These are phyloP conservation scores for Saccostrea echinata DNA, from an alignment of 1,140 invertebrate genomes.

Conservation along the genomic window DNA sequence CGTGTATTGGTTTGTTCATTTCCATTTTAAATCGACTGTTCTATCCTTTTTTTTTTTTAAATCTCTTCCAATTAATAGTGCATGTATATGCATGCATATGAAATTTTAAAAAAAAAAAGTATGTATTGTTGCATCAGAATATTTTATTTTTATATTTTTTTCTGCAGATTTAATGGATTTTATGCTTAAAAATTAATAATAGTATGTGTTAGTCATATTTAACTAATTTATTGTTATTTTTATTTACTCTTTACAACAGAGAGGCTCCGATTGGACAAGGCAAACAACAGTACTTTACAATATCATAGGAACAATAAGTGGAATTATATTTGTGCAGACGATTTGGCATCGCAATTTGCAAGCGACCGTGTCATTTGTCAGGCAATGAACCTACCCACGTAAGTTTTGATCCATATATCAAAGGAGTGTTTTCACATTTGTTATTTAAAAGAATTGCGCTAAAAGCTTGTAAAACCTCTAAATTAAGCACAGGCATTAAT, in stretches of 20 bases:
- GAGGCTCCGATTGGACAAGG: not conserved
- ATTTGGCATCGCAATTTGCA: not conserved
- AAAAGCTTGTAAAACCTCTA: no score
- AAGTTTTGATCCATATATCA: not conserved
- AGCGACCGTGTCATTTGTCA: not conserved
- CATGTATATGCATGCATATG: no score
- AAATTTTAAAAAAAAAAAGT: no score
- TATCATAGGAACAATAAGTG: not conserved
- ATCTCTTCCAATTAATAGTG: no score
- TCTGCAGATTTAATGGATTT: no score
- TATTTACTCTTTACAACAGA: not conserved
- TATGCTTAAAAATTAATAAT: no score
- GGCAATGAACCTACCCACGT: not conserved
- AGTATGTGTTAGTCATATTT: not conserved
- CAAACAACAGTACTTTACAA: not conserved
- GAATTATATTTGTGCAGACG: not conserved
- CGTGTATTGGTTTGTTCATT: conserved; percentile 2
- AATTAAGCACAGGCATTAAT: no score
- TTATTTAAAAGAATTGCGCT: not conserved
- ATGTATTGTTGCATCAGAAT: no score
- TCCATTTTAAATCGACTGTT: no score
- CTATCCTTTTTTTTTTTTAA: no score
- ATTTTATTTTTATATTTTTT: no score
- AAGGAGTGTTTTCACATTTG: not conserved
- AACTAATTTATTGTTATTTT: no score